Percentiles rank a stretch among this genome's conserved stretches.
Evolutionary conservation across 2,888 invertebrate genomes (phyloP).

Genomic region (Acronicta leporina): DNA sequence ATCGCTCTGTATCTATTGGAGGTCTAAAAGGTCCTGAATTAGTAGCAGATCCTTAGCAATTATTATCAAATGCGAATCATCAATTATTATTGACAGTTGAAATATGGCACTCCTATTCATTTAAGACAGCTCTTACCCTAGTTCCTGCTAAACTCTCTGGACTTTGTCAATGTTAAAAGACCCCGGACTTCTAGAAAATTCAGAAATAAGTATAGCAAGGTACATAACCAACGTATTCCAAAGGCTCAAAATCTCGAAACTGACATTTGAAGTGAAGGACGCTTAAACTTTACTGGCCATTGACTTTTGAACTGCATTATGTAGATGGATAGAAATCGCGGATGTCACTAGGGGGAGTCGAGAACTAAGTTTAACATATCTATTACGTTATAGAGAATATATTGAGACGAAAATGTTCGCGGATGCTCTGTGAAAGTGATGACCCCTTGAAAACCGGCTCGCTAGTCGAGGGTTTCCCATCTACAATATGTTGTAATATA

Average conservation of each 20-base stretch:
- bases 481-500: slow-evolving; percentile 53
- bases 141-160: too few species aligned
- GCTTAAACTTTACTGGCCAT: slow-evolving; percentile 13
- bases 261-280: slow-evolving; percentile 1
- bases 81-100: too few species aligned
- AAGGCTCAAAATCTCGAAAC: slow-evolving; percentile 4
- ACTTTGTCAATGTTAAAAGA: too few species aligned
- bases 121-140: too few species aligned
- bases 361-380: slow-evolving; percentile 46
- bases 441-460: slow-evolving; percentile 77
- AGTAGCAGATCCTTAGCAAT: too few species aligned
- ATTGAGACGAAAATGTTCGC: slow-evolving; percentile 67
- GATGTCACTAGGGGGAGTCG: slow-evolving; percentile 26
- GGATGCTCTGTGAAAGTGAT: slow-evolving; percentile 80
- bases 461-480: slow-evolving; percentile 50
- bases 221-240: too few species aligned
- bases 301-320: slow-evolving; percentile 44
- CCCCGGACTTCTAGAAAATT: too few species aligned
- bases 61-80: too few species aligned
- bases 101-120: too few species aligned
- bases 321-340: slow-evolving; percentile 44
- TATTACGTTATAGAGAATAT: slow-evolving; percentile 70
- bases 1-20: too few species aligned
- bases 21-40: too few species aligned
- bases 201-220: too few species aligned